Base-by-base conservation (phyloP, 2,113 vertebrate genomes). In the Eulacestoma nigropectus region DNA sequence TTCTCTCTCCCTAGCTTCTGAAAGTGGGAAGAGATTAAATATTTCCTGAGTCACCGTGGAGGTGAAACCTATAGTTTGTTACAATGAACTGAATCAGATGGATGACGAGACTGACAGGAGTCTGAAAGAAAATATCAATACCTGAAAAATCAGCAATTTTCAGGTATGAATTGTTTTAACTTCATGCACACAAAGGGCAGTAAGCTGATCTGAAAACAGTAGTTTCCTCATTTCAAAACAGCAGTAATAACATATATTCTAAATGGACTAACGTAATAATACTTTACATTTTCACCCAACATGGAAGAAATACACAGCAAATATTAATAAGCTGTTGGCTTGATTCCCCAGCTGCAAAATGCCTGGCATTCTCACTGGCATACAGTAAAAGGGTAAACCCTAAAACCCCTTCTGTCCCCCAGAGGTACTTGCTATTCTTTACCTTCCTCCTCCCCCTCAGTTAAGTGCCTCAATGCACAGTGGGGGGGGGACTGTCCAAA, bases 81-180 rank as follows among this genome's bases (percentile, higher is more conserved):
- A 82, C 56, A 86, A 23, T 25, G 41, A 89, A 75, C 52, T 59
- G 52, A 27, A 70, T 86, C 52, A 86, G 72, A 57, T 33, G 41
- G 73, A 80, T 89, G 47, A 77, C 55, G 50, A 60, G 72, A 77
- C 64, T 78, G 84, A 59, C 44, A 60, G 32, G 37, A 84, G 12
- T 35, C 81, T 75, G 52, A 88, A 96, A 90, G 55, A 83, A 92
- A 89, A 86, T 33, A 83, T 37, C 79, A 86, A 41, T 70, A 93
- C 47, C 76, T 75, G 72, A 86, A 94, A 92, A 93, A 62, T 60
- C 46, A 73, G 56, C 33, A 68, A 2, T 50, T 84, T 87, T 37
- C 2, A 3, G 42, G 32, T 60, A 88, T 83, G 37, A 94, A 92
- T 30, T 69, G 55, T 44, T 74, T 78, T 87, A 89, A 84, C 60